Evolutionary conservation across 2,888 invertebrate genomes (phyloP).

Genomic region (Nasonia oneida): DNA sequence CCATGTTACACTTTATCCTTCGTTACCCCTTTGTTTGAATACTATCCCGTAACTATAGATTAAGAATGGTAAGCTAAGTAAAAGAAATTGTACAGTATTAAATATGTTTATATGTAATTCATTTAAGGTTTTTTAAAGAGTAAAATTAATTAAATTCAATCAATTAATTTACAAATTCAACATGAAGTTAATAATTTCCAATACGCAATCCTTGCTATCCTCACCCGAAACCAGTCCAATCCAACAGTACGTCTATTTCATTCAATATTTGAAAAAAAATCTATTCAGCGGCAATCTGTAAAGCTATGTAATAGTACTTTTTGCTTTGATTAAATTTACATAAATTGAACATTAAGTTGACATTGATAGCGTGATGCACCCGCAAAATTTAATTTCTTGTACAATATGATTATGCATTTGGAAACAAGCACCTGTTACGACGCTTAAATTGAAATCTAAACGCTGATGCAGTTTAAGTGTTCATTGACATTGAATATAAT

Average conservation of each 20-base stretch:
- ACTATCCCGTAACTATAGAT: conserved; percentile 54
- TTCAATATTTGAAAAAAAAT: neutral
- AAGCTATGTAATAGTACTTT: too few species aligned
- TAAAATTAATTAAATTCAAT: conserved; percentile 62
- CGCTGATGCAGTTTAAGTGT: neutral
- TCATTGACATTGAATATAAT: too few species aligned
- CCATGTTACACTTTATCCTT: conserved; percentile 62
- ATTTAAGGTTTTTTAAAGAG: conserved; percentile 64
- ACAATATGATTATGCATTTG: neutral
- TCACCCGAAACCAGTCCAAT: conserved; percentile 23
- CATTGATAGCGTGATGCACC: too few species aligned
- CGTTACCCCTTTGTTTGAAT: conserved; percentile 60
- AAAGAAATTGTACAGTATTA: conserved; percentile 63
- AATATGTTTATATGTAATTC: conserved; percentile 65
- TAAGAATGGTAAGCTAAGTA: conserved; percentile 61
- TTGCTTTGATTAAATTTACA: too few species aligned
- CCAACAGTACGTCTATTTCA: neutral
- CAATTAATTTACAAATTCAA: conserved; percentile 54
- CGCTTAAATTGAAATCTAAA: neutral
- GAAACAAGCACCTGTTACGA: neutral
- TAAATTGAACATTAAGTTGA: too few species aligned
- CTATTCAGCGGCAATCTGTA: too few species aligned
- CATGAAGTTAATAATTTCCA: neutral
- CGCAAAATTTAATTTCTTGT: neutral
- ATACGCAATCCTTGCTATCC: conserved; percentile 25